Base-by-base conservation (phyloP, 30 jellyfish, hydroid and myxozoan species). In the Hydractinia echinata region DNA sequence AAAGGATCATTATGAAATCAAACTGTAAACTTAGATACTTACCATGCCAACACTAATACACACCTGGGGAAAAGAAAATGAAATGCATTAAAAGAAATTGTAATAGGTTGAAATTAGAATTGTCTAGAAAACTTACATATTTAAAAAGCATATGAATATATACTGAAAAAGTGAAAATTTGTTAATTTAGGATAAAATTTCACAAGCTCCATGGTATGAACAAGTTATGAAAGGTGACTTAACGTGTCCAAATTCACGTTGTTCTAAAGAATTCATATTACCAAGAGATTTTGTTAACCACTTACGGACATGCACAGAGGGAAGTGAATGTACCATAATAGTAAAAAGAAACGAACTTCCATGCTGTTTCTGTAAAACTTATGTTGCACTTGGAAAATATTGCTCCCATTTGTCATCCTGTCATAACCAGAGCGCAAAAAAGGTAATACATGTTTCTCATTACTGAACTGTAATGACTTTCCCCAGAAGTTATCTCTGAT, bases 181-280 rank as follows among this genome's bases (percentile, higher is more conserved):
- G 44, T 30, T 30, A 30, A 30, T 11, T 64, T 64, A 64, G 74
- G 74, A 64, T 64, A 64, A 64, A 64, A n/a, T 64, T 7, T 64
- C 74, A 64, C 74, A 64, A 64, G 39, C 74, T n/a, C 74, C 74
- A 7, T 71, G 81, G 81, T 71, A 71, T 50, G 60, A 71, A n/a
- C 60, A 71, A 20, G 61, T 71, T 8, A 71, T 71, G 81, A 60
- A 60, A 69, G 91, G 91, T 52, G 54, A 44, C 20, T 70, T 83
- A 20, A 5, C 58, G 4, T 83, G 91, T 54, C 91, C 91, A 6
- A 83, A 83, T 74, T 52, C 67, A 7, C 81, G 70, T 19, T 83
- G 91, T 66, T 15, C 62, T 18, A 54, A 30, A 16, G 76, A 83
- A 56, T 83, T 83, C 81, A 30, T 51, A 39, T 66, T 54, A 14